These are phyloP conservation scores for Tragopan temminckii DNA, from an alignment of 2,797 vertebrate species.

Conservation along the genomic window DNA sequence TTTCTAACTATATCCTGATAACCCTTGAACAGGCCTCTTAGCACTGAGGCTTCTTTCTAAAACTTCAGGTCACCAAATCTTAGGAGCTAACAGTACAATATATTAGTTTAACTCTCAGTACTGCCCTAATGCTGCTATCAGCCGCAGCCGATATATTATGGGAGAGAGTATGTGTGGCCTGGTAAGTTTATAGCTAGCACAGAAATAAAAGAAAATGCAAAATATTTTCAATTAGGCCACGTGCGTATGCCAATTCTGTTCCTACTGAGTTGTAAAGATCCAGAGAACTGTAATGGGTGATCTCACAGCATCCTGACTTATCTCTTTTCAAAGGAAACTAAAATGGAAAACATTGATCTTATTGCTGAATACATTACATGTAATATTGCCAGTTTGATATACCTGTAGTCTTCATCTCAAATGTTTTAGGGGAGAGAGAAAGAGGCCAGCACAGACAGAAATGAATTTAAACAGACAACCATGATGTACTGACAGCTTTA, in stretches of 20 bases:
- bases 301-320: neutral
- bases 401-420: neutral
- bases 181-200: neutral
- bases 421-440: neutral
- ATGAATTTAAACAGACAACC: constrained; percentile 56
- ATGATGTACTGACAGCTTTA: neutral
- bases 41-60: neutral
- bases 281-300: neutral
- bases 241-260: neutral
- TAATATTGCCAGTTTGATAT: neutral
- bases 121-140: neutral
- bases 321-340: neutral
- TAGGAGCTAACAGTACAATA: neutral
- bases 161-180: neutral
- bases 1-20: neutral
- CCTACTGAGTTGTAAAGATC: neutral
- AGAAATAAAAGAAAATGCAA: neutral
- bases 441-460: constrained; percentile 36
- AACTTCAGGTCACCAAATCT: neutral
- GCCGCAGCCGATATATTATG: neutral
- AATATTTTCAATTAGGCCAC: neutral
- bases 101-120: neutral
- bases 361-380: neutral
- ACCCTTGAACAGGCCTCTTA: neutral
- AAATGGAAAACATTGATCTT: neutral